Percentiles rank a stretch among this genome's conserved stretches.
phyloP scores from a whole-genome alignment of 2,797 vertebrate species.

The Hypotaenidia okinawae region DNA sequence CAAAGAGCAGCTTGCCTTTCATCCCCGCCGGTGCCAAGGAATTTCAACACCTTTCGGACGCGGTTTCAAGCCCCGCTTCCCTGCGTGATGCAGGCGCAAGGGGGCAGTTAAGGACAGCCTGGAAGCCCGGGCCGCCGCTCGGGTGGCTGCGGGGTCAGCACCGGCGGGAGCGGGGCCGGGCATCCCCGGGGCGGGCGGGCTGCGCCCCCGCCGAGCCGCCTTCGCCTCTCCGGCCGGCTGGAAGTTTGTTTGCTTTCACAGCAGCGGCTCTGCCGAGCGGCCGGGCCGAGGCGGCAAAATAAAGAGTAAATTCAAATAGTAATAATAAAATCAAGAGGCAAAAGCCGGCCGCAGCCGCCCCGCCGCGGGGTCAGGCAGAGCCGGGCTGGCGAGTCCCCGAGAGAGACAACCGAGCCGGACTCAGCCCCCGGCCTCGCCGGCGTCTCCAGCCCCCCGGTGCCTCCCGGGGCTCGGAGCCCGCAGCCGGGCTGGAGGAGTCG shows the following conservation, averaged over 20 bases:
- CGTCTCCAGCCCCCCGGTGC: background rate
- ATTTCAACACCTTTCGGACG: background rate
- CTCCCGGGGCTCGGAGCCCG: background rate
- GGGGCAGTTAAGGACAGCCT: conserved; percentile 53
- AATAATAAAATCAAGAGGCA: too few relatives aligned
- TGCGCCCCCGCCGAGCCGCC: background rate
- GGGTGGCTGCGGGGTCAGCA: background rate
- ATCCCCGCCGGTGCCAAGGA: background rate
- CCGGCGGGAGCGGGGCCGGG: background rate
- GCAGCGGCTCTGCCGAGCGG: background rate
- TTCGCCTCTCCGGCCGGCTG: too few relatives aligned
- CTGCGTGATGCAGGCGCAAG: conserved; percentile 44
- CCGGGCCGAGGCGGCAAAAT: too few relatives aligned
- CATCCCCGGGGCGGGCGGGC: background rate
- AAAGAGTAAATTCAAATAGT: too few relatives aligned
- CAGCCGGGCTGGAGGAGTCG: background rate
- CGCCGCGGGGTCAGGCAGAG: too few relatives aligned
- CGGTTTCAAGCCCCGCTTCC: background rate
- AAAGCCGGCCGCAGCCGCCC: background rate
- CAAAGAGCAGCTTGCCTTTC: background rate
- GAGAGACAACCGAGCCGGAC: background rate
- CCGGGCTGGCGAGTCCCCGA: background rate
- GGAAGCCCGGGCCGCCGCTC: background rate
- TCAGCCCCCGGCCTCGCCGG: too few relatives aligned
- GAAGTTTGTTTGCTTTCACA: background rate